Conservation (phyloP, 2,888 invertebrate species). For the Dolomedes plantarius region DNA sequence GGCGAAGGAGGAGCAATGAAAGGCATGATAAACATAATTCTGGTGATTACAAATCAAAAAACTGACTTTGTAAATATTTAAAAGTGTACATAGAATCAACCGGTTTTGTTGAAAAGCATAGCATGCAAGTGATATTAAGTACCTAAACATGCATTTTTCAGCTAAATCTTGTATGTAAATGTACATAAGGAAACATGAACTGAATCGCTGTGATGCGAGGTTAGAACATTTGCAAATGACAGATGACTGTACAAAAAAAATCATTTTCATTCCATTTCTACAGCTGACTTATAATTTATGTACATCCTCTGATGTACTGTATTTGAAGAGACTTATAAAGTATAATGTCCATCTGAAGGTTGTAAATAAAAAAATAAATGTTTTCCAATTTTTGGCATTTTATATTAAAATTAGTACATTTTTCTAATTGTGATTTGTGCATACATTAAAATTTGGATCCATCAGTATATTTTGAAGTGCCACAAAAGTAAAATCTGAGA, state of each 20-base stretch:
- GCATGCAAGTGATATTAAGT: neutral
- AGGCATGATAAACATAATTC: conserved; percentile 44
- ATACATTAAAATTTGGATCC: no score
- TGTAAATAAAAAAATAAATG: conserved; percentile 8
- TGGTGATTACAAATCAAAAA: conserved; percentile 55
- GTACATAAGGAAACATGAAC: neutral
- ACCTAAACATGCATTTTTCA: neutral
- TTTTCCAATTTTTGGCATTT: neutral
- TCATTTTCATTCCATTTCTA: conserved; percentile 11
- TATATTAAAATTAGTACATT: no score
- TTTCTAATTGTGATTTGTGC: no score
- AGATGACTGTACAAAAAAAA: neutral
- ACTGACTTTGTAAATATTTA: neutral
- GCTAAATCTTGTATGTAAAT: neutral
- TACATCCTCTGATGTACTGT: neutral
- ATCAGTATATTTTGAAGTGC: no score
- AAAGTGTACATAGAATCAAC: neutral
- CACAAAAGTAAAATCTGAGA: no score
- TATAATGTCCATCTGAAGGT: neutral
- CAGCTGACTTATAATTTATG: neutral
- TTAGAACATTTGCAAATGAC: neutral
- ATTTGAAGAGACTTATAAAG: neutral
- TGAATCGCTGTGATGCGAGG: neutral
- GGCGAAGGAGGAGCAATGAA: conserved; percentile 56
- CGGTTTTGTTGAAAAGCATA: neutral